Percentiles rank a stretch among this genome's conserved stretches.
Evolutionary conservation across 1,140 invertebrate genomes (phyloP).

Genomic region (Centruroides vittatus): DNA sequence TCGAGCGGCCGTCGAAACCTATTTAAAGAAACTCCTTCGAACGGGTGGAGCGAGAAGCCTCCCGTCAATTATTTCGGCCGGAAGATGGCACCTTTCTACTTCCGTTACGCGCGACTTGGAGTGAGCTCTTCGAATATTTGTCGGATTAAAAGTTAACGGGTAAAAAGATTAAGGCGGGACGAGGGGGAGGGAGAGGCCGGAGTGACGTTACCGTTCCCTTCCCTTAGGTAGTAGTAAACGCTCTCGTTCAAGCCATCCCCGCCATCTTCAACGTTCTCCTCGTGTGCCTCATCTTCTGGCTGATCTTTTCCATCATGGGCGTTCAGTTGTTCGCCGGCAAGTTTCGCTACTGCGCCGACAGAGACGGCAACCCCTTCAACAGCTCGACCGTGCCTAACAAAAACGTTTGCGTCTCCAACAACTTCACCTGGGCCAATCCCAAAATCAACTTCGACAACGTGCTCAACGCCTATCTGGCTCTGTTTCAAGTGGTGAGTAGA

Average conservation of each 20-base stretch:
- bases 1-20: too few species aligned
- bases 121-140: too few species aligned
- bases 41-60: too few species aligned
- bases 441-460: constrained; percentile 98
- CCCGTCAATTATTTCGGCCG: too few species aligned
- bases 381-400: constrained; percentile 71
- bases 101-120: too few species aligned
- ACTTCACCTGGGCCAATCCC: constrained; percentile 94
- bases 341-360: constrained; percentile 73
- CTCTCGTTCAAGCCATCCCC: constrained; percentile 85
- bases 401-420: constrained; percentile 66
- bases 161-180: too few species aligned
- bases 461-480: constrained; percentile 86
- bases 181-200: too few species aligned
- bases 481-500: constrained; percentile 74
- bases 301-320: constrained; percentile 84
- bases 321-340: constrained; percentile 78
- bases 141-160: too few species aligned
- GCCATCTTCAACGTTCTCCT: constrained; percentile 88
- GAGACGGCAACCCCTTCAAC: constrained; percentile 49
- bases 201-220: too few species aligned
- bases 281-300: constrained; percentile 81
- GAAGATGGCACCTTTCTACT: too few species aligned
- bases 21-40: too few species aligned
- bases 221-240: constrained; percentile 78